A percentile compares a stretch with the other conserved stretches of the same genome.
These are phyloP conservation scores for Pteropus alecto DNA, from an alignment of 2,113 vertebrate species.

Conservation along the genomic window DNA sequence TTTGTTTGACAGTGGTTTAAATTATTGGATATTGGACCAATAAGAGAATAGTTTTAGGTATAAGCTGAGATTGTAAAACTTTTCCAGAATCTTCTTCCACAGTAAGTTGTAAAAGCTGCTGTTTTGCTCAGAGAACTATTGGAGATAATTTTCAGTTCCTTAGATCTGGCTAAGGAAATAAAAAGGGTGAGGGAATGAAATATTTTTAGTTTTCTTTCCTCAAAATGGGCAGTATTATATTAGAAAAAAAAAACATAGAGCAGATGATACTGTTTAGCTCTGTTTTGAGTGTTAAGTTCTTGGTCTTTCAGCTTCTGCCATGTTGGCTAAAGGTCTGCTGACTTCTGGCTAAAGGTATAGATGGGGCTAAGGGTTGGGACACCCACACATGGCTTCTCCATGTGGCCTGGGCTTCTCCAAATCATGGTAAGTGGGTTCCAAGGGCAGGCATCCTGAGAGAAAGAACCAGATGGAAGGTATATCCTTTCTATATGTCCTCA, in stretches of 20 bases:
- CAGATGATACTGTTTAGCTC: background rate
- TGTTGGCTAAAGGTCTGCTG: background rate
- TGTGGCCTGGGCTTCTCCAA: background rate
- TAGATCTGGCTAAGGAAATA: background rate
- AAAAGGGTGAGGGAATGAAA: background rate
- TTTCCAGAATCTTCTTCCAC: background rate
- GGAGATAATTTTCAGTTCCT: background rate
- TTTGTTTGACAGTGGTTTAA: background rate
- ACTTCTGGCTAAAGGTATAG: background rate
- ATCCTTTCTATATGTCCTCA: background rate
- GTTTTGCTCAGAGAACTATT: background rate
- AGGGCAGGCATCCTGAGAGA: background rate
- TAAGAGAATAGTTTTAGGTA: background rate
- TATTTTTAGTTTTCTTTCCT: slow-evolving; percentile 9
- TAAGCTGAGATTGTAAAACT: background rate
- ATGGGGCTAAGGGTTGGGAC: background rate
- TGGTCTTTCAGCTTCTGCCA: background rate
- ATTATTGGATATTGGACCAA: background rate
- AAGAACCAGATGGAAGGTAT: background rate
- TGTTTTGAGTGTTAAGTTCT: background rate
- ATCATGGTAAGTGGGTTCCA: background rate
- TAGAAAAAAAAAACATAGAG: background rate
- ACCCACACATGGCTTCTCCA: background rate
- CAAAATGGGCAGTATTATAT: background rate
- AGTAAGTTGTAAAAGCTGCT: background rate